phyloP scores from a whole-genome alignment of 2,113 vertebrate genomes.

The Aviceda subcristata region DNA sequence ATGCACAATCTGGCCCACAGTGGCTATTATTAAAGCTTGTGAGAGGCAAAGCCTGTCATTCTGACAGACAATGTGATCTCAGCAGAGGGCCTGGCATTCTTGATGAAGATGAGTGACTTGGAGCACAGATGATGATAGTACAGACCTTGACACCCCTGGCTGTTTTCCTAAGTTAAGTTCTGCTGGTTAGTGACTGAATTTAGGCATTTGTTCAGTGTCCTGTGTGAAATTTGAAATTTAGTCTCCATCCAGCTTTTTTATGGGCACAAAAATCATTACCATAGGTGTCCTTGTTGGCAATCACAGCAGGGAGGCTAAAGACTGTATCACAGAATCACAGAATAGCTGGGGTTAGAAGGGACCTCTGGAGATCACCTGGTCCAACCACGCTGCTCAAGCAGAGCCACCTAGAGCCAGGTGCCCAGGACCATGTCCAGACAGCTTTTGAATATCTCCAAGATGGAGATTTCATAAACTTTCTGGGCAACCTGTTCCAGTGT shows the following conservation, averaged over 20 bases:
- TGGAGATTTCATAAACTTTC: neutral
- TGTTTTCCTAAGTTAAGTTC: neutral
- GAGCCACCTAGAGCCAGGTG: neutral
- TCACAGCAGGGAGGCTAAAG: neutral
- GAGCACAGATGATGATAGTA: neutral
- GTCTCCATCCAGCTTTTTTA: neutral
- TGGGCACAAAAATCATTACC: neutral
- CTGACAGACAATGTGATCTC: neutral
- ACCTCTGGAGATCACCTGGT: neutral
- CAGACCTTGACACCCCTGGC: neutral
- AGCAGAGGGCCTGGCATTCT: neutral
- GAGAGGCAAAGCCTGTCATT: neutral
- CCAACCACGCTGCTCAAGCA: neutral
- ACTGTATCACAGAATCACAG: neutral
- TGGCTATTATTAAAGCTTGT: neutral
- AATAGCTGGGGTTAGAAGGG: neutral
- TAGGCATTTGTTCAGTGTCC: neutral
- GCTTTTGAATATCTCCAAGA: neutral
- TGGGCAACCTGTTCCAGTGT: neutral
- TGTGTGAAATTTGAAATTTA: neutral
- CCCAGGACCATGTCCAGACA: rapidly evolving
- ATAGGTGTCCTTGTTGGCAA: neutral
- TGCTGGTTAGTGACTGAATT: neutral
- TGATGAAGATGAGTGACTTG: neutral
- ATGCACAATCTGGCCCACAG: neutral